Conservation (phyloP, 2,113 vertebrate genomes). For the Falcunculus frontatus region DNA sequence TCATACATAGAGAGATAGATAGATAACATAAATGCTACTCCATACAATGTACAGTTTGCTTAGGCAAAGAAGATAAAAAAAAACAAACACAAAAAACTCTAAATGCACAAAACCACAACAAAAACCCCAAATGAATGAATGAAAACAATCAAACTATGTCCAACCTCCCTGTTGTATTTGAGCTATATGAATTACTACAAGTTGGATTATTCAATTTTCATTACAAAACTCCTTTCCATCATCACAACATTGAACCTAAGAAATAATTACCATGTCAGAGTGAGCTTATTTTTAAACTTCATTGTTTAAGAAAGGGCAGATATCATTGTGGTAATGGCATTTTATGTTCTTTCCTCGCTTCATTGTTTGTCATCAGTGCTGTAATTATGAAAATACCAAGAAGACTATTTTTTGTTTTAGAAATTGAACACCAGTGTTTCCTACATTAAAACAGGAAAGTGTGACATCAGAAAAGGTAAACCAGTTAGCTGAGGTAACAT, state of each 20-base stretch:
- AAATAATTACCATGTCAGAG: neutral
- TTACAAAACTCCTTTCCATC: neutral
- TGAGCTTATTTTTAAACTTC: neutral
- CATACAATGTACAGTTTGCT: neutral
- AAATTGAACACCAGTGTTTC: neutral
- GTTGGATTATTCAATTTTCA: neutral
- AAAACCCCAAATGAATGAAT: neutral
- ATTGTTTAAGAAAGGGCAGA: neutral
- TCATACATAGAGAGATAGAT: neutral
- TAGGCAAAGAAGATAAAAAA: neutral
- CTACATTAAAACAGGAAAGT: neutral
- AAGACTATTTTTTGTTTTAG: neutral
- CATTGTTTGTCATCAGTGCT: neutral
- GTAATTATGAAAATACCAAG: neutral
- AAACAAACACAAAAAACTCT: accelerated
- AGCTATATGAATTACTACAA: neutral
- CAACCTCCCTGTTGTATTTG: neutral
- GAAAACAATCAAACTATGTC: neutral
- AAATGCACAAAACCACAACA: accelerated
- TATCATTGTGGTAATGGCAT: neutral
- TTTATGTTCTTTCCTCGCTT: neutral
- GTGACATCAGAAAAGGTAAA: neutral
- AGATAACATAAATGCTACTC: neutral
- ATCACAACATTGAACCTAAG: neutral
- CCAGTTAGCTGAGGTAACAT: neutral